phyloP scores from a whole-genome alignment of 64 coral and sea anemone species.

The Actinia tenebrosa region DNA sequence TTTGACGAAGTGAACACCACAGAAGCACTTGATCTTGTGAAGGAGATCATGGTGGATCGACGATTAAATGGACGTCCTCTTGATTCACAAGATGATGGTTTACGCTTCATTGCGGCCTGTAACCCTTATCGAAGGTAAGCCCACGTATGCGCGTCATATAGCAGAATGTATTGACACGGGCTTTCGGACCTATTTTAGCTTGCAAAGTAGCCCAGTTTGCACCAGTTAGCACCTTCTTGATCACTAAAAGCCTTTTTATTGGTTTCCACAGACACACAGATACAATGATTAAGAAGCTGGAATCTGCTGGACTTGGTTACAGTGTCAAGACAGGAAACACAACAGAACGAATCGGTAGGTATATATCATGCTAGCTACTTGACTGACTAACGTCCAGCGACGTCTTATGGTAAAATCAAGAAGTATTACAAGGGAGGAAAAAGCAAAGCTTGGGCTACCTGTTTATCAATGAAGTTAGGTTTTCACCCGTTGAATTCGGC shows the following conservation, averaged over 20 bases:
- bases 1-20: slow-evolving; percentile 13
- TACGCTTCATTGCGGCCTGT: slow-evolving; percentile 1
- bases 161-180: no score
- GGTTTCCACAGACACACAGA: slow-evolving; percentile 51
- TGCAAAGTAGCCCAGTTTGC: no score
- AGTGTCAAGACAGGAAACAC: slow-evolving; percentile 45
- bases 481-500: no score
- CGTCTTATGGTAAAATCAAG: no score
- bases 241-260: not conserved
- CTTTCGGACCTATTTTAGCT: no score
- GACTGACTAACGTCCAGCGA: no score
- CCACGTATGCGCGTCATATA: no score
- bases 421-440: no score
- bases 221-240: not conserved
- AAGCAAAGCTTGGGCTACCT: no score
- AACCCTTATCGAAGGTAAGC: not conserved
- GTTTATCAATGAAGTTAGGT: no score
- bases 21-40: slow-evolving; percentile 11
- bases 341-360: slow-evolving; percentile 50
- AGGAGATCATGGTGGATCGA: slow-evolving; percentile 3
- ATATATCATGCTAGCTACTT: not conserved
- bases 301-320: slow-evolving; percentile 72
- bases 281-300: slow-evolving; percentile 66
- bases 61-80: not conserved
- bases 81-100: not conserved